Evolutionary conservation across 2,888 invertebrate genomes (phyloP), one percentile per base, ranked within the genome.

Genomic region (Melanostoma scalare): DNA sequence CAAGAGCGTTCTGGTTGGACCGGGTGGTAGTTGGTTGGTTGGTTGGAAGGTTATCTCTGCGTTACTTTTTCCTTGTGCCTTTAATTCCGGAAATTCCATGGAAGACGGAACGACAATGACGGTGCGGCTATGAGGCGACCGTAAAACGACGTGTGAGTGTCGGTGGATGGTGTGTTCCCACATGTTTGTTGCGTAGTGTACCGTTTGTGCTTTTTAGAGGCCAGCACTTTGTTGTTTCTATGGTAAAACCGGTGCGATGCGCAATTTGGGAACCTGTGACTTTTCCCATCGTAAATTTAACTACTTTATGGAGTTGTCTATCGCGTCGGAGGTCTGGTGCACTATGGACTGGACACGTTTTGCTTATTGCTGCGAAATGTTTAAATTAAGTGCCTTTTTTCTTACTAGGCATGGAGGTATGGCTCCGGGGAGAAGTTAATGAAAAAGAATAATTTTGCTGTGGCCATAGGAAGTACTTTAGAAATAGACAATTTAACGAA

Each of bases 221-320:
- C 20, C 20, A 20, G 75, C 67, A 65, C 31, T 33, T 38, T 68
- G 42, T 40, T 4, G 6, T 48, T 36, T 53, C 33, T 31, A 36
- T 6, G 52, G 50, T n/a, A 31, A 63, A 75, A 84, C 84, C 74
- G 71, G 67, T 75, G 71, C 65, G 67, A 53, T 75, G 75, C 71
- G 79, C 79, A 84, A 84, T 78, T 84, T 84, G 75, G 82, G 56
- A 84, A 84, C 86, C 85, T 86, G 85, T 78, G 85, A 82, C 80
- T 77, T 85, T 86, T 86, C 86, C 80, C 86, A 86, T 85, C 79
- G 71, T 86, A 86, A 85, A 86, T 86, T 79, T 81, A 48, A 74
- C 56, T 68, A 63, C 67, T 86, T 86, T 86, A 86, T 85, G 80
- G 80, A 84, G 79, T 84, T 84, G 79, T 84, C 79, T 58, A 79